A percentile compares a stretch with the other conserved stretches of the same genome.
Evolutionary conservation across 2,113 vertebrate genomes (phyloP).

Genomic region (Cheirogaleus medius): DNA sequence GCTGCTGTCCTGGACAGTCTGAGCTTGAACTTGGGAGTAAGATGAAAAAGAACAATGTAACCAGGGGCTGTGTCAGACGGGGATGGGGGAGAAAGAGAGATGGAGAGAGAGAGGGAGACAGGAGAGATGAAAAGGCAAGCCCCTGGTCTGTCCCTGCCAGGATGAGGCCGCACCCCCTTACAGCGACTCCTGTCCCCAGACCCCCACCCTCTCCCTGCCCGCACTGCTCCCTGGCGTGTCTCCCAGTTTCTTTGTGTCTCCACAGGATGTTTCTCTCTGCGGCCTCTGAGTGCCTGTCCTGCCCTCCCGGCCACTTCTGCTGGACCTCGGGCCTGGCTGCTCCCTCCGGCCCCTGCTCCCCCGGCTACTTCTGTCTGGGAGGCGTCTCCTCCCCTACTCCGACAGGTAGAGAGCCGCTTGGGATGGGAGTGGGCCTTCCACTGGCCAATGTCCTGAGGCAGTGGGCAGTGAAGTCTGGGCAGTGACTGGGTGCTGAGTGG

Average conservation of each 20-base stretch:
- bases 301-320: conserved; percentile 90
- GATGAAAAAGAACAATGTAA: not conserved
- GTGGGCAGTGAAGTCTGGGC: not conserved
- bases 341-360: conserved; percentile 90
- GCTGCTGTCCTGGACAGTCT: not conserved
- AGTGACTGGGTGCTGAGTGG: accelerated
- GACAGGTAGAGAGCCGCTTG: not conserved
- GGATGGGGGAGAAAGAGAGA: not conserved
- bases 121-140: not conserved
- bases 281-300: conserved; percentile 86
- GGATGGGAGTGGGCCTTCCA: not conserved
- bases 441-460: accelerated
- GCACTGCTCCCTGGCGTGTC: not conserved
- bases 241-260: not conserved
- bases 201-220: not conserved
- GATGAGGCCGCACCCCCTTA: too few species aligned
- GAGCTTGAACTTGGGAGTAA: not conserved
- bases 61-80: not conserved
- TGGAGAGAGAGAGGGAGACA: not conserved
- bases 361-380: conserved; percentile 90
- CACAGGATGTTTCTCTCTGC: conserved; percentile 86
- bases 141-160: too few species aligned
- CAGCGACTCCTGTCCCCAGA: not conserved
- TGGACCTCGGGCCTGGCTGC: conserved; percentile 84
- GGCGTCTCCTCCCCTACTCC: conserved; percentile 84